A percentile compares a stretch with the other conserved stretches of the same genome.
phyloP scores from a whole-genome alignment of 2,113 vertebrate genomes.

The Polyodon spathula region DNA sequence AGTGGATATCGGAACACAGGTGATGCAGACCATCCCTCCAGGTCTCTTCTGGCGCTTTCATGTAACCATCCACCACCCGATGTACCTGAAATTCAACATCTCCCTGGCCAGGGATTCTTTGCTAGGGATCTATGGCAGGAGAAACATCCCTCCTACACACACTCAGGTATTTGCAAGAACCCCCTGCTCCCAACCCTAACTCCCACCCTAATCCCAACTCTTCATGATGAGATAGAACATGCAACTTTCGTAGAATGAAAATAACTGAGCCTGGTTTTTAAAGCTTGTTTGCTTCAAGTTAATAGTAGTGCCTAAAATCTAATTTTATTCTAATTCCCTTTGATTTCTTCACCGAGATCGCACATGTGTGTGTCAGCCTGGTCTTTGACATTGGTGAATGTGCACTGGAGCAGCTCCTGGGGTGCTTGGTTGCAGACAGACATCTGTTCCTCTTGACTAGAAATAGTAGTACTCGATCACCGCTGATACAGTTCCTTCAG shows the following conservation, averaged over 20 bases:
- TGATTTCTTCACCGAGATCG: too few species aligned
- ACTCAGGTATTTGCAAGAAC: too few species aligned
- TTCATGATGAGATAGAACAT: too few species aligned
- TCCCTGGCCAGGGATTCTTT: slow-evolving; percentile 87
- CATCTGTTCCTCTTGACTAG: slow-evolving; percentile 22
- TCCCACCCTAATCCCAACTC: too few species aligned
- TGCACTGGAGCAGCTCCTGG: background rate
- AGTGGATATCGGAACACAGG: slow-evolving; percentile 81
- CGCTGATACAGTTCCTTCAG: slow-evolving; percentile 15
- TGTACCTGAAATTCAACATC: slow-evolving; percentile 95
- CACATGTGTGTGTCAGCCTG: background rate
- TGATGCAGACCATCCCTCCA: slow-evolving; percentile 86
- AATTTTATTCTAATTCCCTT: too few species aligned
- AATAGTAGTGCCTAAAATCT: too few species aligned
- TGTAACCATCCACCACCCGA: slow-evolving; percentile 85
- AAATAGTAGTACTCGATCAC: slow-evolving; percentile 6
- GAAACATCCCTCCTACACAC: slow-evolving; percentile 94
- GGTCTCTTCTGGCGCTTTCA: slow-evolving; percentile 96
- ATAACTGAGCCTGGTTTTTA: too few species aligned
- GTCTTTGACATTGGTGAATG: slow-evolving; percentile 17
- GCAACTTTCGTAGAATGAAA: too few species aligned
- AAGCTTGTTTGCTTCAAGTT: too few species aligned
- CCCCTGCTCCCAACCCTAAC: background rate
- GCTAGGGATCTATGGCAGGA: slow-evolving; percentile 91
- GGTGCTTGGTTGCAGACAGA: slow-evolving; percentile 10